phyloP scores from a whole-genome alignment of 2,797 vertebrate species.

The Gouania willdenowi region DNA sequence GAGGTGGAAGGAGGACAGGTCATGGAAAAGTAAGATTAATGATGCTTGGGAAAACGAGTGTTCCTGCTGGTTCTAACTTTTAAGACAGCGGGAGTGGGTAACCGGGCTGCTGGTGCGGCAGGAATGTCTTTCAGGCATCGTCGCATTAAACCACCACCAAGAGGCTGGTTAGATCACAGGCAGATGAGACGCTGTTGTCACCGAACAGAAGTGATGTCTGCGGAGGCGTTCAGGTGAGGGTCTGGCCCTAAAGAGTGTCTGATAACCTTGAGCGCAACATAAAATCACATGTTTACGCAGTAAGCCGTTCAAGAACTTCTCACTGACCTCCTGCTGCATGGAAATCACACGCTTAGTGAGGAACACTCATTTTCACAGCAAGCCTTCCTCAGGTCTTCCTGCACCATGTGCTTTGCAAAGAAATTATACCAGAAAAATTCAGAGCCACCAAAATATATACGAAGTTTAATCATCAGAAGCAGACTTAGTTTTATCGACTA shows the following conservation, averaged over 20 bases:
- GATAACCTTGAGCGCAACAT: slow-evolving; percentile 22
- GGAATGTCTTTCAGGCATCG: slow-evolving; percentile 39
- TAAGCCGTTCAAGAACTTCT: slow-evolving; percentile 24
- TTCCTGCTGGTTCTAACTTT: slow-evolving; percentile 60
- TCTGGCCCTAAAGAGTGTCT: slow-evolving; percentile 14
- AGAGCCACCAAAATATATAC: too few species aligned
- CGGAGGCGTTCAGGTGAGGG: slow-evolving; percentile 25
- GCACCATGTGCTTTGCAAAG: not conserved
- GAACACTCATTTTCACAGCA: slow-evolving; percentile 17
- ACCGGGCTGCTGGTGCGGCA: slow-evolving; percentile 51
- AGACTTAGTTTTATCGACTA: too few species aligned
- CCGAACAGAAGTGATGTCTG: slow-evolving; percentile 24
- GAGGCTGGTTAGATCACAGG: slow-evolving; percentile 16
- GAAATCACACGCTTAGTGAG: slow-evolving; percentile 19
- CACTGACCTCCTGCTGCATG: slow-evolving; percentile 8
- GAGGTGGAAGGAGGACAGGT: slow-evolving; percentile 64
- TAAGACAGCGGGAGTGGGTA: slow-evolving; percentile 64
- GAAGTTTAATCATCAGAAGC: too few species aligned
- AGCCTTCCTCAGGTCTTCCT: not conserved
- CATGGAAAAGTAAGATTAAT: slow-evolving; percentile 74
- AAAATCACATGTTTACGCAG: slow-evolving; percentile 22
- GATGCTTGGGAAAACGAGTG: slow-evolving; percentile 64
- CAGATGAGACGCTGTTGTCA: slow-evolving; percentile 9
- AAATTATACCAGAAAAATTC: not conserved
- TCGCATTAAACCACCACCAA: slow-evolving; percentile 46